These are phyloP conservation scores for Bombus superbus DNA, from an alignment of 1,140 invertebrate species.

Conservation along the genomic window DNA sequence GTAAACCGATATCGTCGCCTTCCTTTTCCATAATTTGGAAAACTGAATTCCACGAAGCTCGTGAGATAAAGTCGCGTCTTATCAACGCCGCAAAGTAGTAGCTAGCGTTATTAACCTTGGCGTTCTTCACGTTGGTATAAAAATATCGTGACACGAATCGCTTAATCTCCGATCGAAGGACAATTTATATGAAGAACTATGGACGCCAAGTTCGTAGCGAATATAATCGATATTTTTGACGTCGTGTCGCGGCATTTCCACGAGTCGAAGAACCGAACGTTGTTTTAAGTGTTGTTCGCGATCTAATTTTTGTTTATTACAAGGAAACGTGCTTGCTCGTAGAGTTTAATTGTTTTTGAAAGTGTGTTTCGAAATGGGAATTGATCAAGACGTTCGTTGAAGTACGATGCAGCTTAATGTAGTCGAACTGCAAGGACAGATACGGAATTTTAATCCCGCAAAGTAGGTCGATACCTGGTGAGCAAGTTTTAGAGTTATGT, in stretches of 20 bases:
- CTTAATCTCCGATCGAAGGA: background rate
- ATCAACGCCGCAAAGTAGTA: background rate
- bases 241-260: background rate
- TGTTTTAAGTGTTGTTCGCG: too few relatives aligned
- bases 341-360: background rate
- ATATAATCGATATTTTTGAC: background rate
- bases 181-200: background rate
- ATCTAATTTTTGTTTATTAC: background rate
- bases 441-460: background rate
- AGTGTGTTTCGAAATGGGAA: background rate
- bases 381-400: background rate
- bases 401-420: background rate
- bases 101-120: background rate
- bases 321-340: background rate
- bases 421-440: background rate
- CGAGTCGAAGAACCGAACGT: background rate
- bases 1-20: background rate
- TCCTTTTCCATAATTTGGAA: background rate
- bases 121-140: background rate
- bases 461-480: constrained; percentile 16
- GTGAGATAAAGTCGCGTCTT: background rate
- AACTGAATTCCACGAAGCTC: background rate
- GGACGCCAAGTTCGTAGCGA: background rate
- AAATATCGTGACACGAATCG: background rate
- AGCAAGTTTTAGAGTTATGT: background rate